Evolutionary conservation across 2,888 invertebrate genomes (phyloP).

Genomic region (Chaitophorus viminalis): DNA sequence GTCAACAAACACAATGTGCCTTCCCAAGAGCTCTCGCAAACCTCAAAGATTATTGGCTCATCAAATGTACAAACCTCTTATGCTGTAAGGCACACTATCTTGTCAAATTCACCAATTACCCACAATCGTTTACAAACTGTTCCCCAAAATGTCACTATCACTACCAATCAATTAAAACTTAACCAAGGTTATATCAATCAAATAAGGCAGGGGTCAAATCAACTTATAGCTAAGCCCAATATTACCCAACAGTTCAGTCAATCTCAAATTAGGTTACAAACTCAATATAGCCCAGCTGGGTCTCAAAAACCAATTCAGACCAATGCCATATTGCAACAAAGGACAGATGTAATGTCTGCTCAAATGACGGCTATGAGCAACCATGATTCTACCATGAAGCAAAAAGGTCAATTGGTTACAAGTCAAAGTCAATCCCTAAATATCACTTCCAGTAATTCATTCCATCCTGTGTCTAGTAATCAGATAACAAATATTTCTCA

Average conservation of each 20-base stretch:
- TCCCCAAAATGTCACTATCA: constrained; percentile 59
- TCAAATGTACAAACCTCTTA: constrained; percentile 60
- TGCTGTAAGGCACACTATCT: constrained; percentile 54
- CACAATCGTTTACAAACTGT: constrained; percentile 58
- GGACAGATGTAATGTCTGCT: constrained; percentile 48
- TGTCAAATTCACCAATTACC: constrained; percentile 51
- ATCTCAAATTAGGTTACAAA: constrained; percentile 57
- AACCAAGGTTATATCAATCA: constrained; percentile 60
- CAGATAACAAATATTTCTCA: constrained; percentile 50
- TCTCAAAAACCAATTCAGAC: constrained; percentile 58
- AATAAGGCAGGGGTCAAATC: constrained; percentile 54
- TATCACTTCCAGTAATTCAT: constrained; percentile 59
- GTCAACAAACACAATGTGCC: constrained; percentile 60
- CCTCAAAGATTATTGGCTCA: constrained; percentile 44
- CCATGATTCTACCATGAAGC: constrained; percentile 37
- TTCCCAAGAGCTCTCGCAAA: constrained; percentile 60
- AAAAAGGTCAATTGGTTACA: constrained; percentile 44
- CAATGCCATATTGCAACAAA: constrained; percentile 58
- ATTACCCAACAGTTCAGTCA: constrained; percentile 50
- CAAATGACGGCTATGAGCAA: constrained; percentile 33
- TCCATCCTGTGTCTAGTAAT: constrained; percentile 58
- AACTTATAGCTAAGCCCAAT: constrained; percentile 39
- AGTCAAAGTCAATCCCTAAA: constrained; percentile 51
- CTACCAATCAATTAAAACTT: constrained; percentile 57
- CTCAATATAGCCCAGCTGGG: constrained; percentile 53